Conservation (phyloP, 2,888 invertebrate species). For the Oscheius sp. region DNA sequence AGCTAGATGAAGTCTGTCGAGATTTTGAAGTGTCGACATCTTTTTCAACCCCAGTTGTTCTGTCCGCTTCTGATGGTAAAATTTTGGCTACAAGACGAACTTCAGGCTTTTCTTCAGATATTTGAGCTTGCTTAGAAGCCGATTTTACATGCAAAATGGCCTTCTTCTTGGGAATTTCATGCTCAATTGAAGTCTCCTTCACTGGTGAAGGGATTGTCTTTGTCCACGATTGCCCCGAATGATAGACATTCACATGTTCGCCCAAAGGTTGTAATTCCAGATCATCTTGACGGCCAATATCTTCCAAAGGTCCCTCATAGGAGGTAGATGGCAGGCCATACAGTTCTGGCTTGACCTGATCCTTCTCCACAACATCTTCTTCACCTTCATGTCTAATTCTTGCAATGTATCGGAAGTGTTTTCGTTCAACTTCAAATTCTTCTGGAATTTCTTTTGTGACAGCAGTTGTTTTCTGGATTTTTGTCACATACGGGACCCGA, state of each 20-base stretch:
- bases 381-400: conserved; percentile 48
- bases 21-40: conserved; percentile 31
- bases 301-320: conserved; percentile 42
- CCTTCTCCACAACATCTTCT: conserved; percentile 42
- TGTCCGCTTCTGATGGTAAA: not conserved
- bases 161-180: conserved; percentile 15
- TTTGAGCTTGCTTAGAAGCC: not conserved
- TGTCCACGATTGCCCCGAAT: conserved; percentile 35
- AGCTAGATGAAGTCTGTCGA: conserved; percentile 6
- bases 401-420: conserved; percentile 40
- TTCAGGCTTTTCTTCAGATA: not conserved
- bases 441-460: not conserved
- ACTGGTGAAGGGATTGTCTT: not conserved
- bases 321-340: conserved; percentile 38
- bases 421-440: conserved; percentile 11
- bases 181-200: not conserved
- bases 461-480: not conserved
- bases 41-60: no score
- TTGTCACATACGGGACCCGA: not conserved
- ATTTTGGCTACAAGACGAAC: conserved; percentile 15
- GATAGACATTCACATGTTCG: conserved; percentile 41
- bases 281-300: conserved; percentile 36
- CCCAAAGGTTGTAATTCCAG: conserved; percentile 38
- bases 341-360: conserved; percentile 34
- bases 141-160: conserved; percentile 28